phyloP scores from a whole-genome alignment of 2,888 invertebrate genomes.

The Harmothoe impar region DNA sequence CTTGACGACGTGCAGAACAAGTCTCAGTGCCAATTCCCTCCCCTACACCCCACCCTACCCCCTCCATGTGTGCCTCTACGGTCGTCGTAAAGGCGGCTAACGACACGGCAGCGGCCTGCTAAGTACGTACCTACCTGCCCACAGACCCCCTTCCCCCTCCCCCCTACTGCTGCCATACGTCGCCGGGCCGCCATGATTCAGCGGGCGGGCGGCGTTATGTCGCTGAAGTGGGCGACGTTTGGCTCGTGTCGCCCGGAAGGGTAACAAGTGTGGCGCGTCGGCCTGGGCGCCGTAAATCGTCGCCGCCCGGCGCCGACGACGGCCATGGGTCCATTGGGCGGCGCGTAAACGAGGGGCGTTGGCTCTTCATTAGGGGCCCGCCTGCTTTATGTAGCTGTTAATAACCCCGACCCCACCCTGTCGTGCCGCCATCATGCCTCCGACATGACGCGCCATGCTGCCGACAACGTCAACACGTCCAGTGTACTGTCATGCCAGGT shows the following conservation, averaged over 20 bases:
- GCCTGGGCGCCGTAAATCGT: slow-evolving; percentile 24
- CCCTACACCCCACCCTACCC: not conserved
- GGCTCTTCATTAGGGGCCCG: not conserved
- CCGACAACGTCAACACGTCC: no score
- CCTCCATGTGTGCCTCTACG: not conserved
- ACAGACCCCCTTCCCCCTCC: not conserved
- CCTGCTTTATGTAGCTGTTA: not conserved
- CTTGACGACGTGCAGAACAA: not conserved
- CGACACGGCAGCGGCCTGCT: not conserved
- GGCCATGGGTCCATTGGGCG: slow-evolving; percentile 21
- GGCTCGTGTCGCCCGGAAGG: not conserved
- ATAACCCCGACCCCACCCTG: not conserved
- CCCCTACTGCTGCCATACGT: not conserved
- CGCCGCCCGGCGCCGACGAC: not conserved
- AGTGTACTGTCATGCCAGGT: no score
- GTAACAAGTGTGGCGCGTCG: not conserved
- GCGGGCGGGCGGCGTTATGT: not conserved
- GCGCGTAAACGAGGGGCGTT: not conserved
- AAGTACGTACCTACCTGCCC: not conserved
- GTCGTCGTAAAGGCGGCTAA: slow-evolving; percentile 5
- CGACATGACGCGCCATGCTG: no score
- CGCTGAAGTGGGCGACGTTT: slow-evolving; percentile 26
- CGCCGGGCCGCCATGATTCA: not conserved
- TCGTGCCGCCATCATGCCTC: no score
- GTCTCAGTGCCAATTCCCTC: not conserved